phyloP scores from a whole-genome alignment of 2,888 invertebrate genomes.

The Sinodicranocentrus sp. region DNA sequence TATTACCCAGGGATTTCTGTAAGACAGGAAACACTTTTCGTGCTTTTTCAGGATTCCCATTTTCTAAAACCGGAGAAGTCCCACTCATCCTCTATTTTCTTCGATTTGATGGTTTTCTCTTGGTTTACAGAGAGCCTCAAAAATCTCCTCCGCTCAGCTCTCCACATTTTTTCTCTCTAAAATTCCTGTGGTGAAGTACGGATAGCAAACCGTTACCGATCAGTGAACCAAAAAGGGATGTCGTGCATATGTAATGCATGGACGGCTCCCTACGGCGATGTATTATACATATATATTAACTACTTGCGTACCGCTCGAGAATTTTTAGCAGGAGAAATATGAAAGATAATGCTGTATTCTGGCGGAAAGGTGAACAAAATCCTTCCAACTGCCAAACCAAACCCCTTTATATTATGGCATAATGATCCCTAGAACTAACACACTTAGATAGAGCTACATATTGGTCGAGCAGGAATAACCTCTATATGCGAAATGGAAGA shows the following conservation, averaged over 20 bases:
- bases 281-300: conserved; percentile 4
- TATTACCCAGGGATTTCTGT: conserved; percentile 16
- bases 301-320: too few species aligned
- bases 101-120: neutral
- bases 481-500: too few species aligned
- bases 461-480: too few species aligned
- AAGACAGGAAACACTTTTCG: conserved; percentile 1
- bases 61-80: neutral
- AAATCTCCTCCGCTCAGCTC: too few species aligned
- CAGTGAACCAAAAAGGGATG: conserved; percentile 23
- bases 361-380: too few species aligned
- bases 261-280: neutral
- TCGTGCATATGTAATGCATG: neutral
- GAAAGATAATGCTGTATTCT: too few species aligned
- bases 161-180: neutral
- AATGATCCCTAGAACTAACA: too few species aligned
- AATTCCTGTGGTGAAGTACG: neutral
- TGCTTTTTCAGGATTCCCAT: conserved; percentile 5
- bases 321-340: too few species aligned
- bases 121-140: neutral
- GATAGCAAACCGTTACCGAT: conserved; percentile 28
- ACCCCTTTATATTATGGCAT: too few species aligned
- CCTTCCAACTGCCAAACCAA: too few species aligned
- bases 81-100: neutral
- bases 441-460: too few species aligned